A percentile compares a stretch with the other conserved stretches of the same genome.
Conservation (phyloP, 2,113 vertebrate genomes). For the Prinia subflava region DNA sequence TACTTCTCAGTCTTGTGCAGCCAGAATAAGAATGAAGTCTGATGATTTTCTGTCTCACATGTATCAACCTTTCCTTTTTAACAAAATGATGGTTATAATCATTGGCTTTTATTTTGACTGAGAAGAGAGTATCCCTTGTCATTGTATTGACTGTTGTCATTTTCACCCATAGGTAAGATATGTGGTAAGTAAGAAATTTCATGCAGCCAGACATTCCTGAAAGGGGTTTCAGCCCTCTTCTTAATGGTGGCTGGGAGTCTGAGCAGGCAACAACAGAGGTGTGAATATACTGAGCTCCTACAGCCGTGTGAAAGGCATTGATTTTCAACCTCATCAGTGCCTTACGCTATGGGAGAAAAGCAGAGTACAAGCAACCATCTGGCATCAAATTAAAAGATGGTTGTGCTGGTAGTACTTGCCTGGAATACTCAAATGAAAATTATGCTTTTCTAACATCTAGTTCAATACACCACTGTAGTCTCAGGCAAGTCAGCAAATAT, state of each 20-base stretch:
- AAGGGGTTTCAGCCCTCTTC: background rate
- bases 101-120: background rate
- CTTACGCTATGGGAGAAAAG: background rate
- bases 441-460: background rate
- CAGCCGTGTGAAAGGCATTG: background rate
- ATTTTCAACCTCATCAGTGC: background rate
- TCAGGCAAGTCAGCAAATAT: slow-evolving; percentile 11
- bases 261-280: background rate
- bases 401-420: background rate
- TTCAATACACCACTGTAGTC: background rate
- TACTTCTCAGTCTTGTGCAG: background rate
- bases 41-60: background rate
- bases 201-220: background rate
- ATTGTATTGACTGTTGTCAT: background rate
- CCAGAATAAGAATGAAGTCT: background rate
- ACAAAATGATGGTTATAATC: background rate
- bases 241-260: background rate
- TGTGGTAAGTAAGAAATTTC: background rate
- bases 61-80: background rate
- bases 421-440: slow-evolving; percentile 13
- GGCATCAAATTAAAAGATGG: background rate
- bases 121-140: background rate
- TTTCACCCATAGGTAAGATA: background rate
- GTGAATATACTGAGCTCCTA: background rate
- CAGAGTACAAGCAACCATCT: background rate